Percentiles rank a stretch among this genome's conserved stretches.
phyloP scores from a whole-genome alignment of 2,113 vertebrate genomes.

The Pseudopipra pipra region DNA sequence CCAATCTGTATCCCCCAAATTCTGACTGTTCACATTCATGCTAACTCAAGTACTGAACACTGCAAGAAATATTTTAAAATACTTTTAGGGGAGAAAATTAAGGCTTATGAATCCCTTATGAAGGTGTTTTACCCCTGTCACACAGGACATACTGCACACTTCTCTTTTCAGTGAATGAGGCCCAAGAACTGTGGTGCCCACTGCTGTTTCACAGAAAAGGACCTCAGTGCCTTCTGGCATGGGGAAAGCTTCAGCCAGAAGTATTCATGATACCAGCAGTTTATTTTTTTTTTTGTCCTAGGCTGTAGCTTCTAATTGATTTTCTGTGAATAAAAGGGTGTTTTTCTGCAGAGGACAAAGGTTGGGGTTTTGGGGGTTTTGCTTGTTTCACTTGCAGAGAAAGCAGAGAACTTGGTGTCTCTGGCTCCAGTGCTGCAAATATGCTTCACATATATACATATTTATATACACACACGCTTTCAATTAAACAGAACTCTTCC shows the following conservation, averaged over 20 bases:
- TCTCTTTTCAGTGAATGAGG: neutral
- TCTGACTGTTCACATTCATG: neutral
- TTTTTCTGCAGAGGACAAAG: neutral
- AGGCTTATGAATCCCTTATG: neutral
- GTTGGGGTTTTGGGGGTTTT: neutral
- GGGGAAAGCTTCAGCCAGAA: neutral
- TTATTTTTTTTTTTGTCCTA: neutral
- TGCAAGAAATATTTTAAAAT: neutral
- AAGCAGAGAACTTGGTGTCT: neutral
- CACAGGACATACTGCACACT: neutral
- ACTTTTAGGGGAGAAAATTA: neutral
- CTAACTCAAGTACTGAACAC: neutral
- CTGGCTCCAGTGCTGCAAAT: neutral
- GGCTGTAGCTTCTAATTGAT: neutral
- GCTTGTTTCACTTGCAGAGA: neutral
- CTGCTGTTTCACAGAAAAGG: neutral
- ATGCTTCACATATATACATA: fast-evolving
- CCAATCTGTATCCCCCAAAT: neutral
- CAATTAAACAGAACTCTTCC: neutral
- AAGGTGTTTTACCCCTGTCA: neutral
- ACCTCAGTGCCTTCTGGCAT: neutral
- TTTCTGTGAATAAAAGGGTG: neutral
- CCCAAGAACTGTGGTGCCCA: neutral
- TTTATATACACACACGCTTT: neutral
- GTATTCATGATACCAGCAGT: neutral